Percentiles rank a stretch among this genome's conserved stretches.
These are phyloP conservation scores for Anseranas semipalmata DNA, from an alignment of 2,113 vertebrate genomes.

Conservation along the genomic window DNA sequence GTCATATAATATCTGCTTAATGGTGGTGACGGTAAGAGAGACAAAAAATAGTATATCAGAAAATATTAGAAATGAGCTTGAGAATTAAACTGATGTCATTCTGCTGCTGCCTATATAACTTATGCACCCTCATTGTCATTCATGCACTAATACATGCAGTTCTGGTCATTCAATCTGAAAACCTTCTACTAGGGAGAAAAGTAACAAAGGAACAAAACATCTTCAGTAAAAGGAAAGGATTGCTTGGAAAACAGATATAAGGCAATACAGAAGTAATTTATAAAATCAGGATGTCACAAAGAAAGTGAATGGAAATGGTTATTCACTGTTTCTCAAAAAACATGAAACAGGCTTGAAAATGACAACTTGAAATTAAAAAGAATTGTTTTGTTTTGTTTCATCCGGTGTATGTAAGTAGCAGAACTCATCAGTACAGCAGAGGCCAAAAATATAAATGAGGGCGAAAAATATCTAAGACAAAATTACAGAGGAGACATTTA, in stretches of 20 bases:
- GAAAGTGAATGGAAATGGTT: neutral
- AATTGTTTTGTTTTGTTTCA: neutral
- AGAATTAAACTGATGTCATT: neutral
- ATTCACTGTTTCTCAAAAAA: neutral
- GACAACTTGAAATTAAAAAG: neutral
- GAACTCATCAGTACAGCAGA: neutral
- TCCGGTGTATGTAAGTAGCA: neutral
- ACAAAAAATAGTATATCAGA: neutral
- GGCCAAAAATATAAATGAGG: neutral
- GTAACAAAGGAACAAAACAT: neutral
- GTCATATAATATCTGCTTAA: neutral
- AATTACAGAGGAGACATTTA: neutral
- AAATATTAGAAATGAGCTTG: neutral
- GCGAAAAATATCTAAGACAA: neutral
- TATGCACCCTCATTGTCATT: neutral
- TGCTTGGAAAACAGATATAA: neutral
- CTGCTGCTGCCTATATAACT: neutral
- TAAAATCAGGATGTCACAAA: neutral
- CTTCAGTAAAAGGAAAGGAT: neutral
- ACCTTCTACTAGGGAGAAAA: neutral
- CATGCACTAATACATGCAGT: neutral
- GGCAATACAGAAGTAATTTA: neutral
- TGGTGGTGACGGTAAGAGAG: neutral
- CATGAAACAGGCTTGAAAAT: neutral
- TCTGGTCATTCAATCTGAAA: neutral